These are phyloP conservation scores for Peromyscus eremicus DNA, from an alignment of 2,797 vertebrate species.

Conservation along the genomic window DNA sequence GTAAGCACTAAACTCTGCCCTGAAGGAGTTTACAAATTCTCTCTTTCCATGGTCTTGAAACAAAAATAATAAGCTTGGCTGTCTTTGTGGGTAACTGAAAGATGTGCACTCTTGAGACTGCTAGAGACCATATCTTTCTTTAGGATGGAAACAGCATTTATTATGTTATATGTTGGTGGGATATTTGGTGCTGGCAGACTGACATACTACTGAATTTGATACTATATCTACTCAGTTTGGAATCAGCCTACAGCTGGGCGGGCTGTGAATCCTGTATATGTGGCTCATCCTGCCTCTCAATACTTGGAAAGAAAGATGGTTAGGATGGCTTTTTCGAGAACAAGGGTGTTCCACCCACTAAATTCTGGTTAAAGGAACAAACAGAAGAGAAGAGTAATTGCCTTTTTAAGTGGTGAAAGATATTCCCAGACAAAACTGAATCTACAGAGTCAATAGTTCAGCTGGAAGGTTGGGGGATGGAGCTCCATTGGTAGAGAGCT, in stretches of 20 bases:
- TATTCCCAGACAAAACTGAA: not conserved
- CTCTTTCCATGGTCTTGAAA: not conserved
- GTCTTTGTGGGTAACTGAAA: conserved; percentile 22
- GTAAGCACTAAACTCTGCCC: not conserved
- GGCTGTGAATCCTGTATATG: not conserved
- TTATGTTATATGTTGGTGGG: not conserved
- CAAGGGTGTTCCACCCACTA: not conserved
- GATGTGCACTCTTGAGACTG: not conserved
- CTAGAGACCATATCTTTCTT: conserved; percentile 11
- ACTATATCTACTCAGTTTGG: not conserved
- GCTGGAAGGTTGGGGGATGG: not conserved
- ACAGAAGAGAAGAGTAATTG: conserved; percentile 9
- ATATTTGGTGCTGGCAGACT: conserved; percentile 9
- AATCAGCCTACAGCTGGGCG: not conserved
- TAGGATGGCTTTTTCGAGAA: not conserved
- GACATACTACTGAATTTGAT: not conserved
- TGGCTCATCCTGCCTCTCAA: not conserved
- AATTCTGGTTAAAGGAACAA: conserved; percentile 45
- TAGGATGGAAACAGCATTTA: not conserved
- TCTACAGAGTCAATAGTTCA: conserved; percentile 1
- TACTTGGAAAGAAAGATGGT: not conserved
- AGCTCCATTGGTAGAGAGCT: not conserved
- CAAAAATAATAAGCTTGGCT: conserved; percentile 2
- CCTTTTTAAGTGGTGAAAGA: not conserved
- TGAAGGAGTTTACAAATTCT: conserved; percentile 34